Evolutionary conservation across 2,113 vertebrate genomes (phyloP).

Genomic region (Corythaixoides concolor): DNA sequence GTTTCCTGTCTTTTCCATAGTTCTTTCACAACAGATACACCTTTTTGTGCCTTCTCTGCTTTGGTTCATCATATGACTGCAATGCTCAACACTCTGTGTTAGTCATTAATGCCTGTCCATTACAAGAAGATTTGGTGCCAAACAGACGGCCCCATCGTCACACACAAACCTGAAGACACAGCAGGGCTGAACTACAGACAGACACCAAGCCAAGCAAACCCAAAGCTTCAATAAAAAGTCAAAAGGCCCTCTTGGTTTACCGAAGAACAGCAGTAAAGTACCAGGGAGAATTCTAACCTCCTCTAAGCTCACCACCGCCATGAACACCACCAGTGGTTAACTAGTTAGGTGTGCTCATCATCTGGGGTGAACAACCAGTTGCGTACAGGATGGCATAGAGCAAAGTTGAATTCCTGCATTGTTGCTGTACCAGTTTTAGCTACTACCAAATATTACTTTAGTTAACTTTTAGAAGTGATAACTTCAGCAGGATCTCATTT

Average conservation of each 20-base stretch:
- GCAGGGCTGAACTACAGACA: not conserved
- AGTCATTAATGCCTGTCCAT: not conserved
- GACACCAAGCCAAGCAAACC: not conserved
- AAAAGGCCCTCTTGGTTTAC: not conserved
- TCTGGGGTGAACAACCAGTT: not conserved
- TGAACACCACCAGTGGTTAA: not conserved
- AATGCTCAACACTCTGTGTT: not conserved
- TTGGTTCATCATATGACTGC: not conserved
- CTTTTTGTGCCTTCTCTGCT: not conserved
- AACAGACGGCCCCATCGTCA: not conserved
- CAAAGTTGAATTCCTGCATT: not conserved
- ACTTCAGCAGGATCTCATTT: not conserved
- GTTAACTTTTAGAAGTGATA: not conserved
- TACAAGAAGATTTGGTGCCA: not conserved
- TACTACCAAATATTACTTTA: not conserved
- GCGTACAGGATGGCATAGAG: not conserved
- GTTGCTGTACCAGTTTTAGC: not conserved
- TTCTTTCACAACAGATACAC: not conserved
- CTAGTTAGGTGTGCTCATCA: accelerated
- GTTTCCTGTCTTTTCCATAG: not conserved
- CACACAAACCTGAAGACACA: not conserved
- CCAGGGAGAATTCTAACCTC: not conserved
- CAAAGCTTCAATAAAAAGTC: not conserved
- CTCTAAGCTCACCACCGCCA: not conserved
- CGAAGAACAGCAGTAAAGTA: not conserved